Conservation (phyloP, 2,113 vertebrate genomes). For the Chaetodon auriga region DNA sequence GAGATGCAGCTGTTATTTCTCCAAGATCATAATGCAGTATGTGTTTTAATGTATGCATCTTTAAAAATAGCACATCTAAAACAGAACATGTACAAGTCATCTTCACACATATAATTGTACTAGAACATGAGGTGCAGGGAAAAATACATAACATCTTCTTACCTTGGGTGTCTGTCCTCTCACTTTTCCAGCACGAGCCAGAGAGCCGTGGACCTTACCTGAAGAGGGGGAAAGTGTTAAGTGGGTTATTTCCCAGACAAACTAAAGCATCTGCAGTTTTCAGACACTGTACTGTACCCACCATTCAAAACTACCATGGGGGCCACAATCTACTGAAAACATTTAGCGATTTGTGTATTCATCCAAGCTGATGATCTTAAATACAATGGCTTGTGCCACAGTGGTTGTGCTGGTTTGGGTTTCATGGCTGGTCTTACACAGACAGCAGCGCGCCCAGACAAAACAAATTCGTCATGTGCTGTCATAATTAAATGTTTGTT, state of each 20-base stretch:
- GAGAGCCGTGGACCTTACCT: constrained; percentile 89
- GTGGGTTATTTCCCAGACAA: not conserved
- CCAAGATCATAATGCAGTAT: not conserved
- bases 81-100: not conserved
- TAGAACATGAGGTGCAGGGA: fast-evolving
- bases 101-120: not conserved
- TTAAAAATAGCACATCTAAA: not conserved
- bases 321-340: not conserved
- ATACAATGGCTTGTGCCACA: not conserved
- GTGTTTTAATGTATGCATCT: not conserved
- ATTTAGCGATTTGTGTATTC: not conserved
- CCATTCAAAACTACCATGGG: not conserved
- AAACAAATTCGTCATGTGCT: not conserved
- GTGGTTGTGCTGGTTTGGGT: not conserved
- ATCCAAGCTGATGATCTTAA: not conserved
- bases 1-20: not conserved
- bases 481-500: no score
- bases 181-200: constrained; percentile 89
- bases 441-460: not conserved
- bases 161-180: constrained; percentile 89
- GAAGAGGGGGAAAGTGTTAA: not conserved
- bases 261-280: not conserved
- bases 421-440: not conserved
- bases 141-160: not conserved
- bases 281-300: no score